Conservation (phyloP, 37 sponge, comb jelly and placozoan genomes). For the Cladorhizidae sp. region DNA sequence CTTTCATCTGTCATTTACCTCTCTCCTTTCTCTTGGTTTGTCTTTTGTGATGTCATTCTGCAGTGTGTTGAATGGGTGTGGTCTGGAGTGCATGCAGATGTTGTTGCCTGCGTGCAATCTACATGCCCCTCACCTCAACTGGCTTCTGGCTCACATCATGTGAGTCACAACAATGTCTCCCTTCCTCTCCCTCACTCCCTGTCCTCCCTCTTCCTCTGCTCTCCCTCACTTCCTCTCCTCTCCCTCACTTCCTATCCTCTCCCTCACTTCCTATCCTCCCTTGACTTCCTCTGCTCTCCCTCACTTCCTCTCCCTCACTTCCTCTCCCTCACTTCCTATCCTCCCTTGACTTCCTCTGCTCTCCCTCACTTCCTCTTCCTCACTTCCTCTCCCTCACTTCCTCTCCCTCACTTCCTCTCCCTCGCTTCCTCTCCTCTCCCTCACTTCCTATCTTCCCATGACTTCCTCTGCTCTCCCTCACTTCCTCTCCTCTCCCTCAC, state of each 20-base stretch:
- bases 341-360: no score
- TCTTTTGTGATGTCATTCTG: background rate
- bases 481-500: no score
- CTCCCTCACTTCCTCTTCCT: background rate
- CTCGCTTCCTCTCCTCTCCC: background rate
- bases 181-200: no score
- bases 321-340: no score
- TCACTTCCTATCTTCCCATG: no score
- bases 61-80: slow-evolving; percentile 1
- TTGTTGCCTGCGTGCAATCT: slow-evolving; percentile 8
- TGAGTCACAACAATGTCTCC: slow-evolving; percentile 15
- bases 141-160: slow-evolving; percentile 33
- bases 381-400: slow-evolving; percentile 10
- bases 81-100: slow-evolving; percentile 16
- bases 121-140: slow-evolving; percentile 21
- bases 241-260: no score
- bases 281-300: no score
- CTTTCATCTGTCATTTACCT: background rate
- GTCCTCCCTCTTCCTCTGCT: no score
- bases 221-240: no score
- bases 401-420: slow-evolving; percentile 1
- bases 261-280: no score
- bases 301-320: no score
- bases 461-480: no score
- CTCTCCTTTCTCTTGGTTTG: background rate